Evolutionary conservation across 1,140 invertebrate species (phyloP), one percentile per base, ranked within the genome.

Genomic region (Calliphora vicina): DNA sequence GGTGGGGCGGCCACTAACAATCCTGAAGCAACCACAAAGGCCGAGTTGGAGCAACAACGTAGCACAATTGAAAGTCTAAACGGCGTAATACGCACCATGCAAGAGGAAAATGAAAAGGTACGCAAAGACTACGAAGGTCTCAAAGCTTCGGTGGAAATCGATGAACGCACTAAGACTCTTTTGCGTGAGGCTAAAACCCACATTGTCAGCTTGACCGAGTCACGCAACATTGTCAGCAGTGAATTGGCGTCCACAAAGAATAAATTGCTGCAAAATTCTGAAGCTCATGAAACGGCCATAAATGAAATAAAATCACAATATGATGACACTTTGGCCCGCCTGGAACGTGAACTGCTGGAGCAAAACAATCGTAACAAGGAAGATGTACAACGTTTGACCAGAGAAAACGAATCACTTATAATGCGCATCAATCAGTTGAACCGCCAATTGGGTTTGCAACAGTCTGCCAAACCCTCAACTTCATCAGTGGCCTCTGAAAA

Each of bases 321-420:
- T 87, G 95, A 96, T 85, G 93, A 93, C 8, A 93, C 93, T 80
- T 91, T 97, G n/a, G 91, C 92, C 15, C 92, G 94, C 8, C 83
- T 96, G 42, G 95, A 96, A 86, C 95, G 96, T 86, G 97, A 97
- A 86, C 94, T 95, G 84, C 91, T 93, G 20, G 94, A 95, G 85
- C 92, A 93, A 73, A 93, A 92, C 83, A 92, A 92, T 13, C 93
- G 94, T 84, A 94, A 94, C 80, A 93, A 92, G 83, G 91, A 92
- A 45, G 93, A 94, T 84, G 94, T 93, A 81, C 91, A 93, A 43
- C 92, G 93, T 20, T 87, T 94, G 2, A 91, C 91, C n/a, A 91
- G 93, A 67, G 95, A 96, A 87, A 92, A 96, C n/a, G 96, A 97
- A 86, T 92, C 94, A 9, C 88, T 96, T 15, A 92, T 93, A 82